Evolutionary conservation across 1,140 invertebrate species (phyloP), one percentile per base, ranked within the genome.

Genomic region (Lepidotrigona ventralis): DNA sequence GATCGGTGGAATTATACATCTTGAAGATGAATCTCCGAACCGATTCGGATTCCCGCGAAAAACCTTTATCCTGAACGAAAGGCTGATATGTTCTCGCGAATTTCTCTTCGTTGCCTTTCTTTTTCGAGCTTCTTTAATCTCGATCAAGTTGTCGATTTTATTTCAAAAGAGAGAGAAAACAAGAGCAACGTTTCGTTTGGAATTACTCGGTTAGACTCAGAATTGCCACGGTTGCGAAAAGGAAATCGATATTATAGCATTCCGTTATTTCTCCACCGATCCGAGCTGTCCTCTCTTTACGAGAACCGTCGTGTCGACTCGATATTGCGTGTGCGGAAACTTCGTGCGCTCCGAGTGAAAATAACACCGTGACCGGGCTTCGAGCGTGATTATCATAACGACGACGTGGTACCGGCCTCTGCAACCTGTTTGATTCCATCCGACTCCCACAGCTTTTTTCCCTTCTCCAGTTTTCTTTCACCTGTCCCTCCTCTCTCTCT

Each of bases 371-470:
- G 60, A 68, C 79, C 63, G 29, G 12, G 26, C 53, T 53, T 70
- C 26, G 23, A 71, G 26, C 46, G 39, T 78, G 66, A 83, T 83
- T 83, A 83, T 78, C 74, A 83, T 78, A 83, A 78, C 81, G 74
- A 78, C 66, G 46, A 63, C 15, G 51, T 6, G 63, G 54, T 68
- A 68, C 63, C 60, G n/a, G 29, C 60, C 51, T 56, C 72, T 75
- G 74, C 81, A 83, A 83, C 81, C 81, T 83, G 81, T 83, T 83
- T 78, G 81, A 83, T 83, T 81, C 79, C 63, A 23, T 69, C 26
- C 17, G 15, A 21, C 5, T 29, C 15, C 17, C 15, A 6, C 3
- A 19, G n/a, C n/a, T 17, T 39, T 74, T 73, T 79, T 53, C 3
- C 19, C 15, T 21, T 60, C 23, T 17, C 1, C 4, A 17, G 21